Conservation (phyloP, 2,888 invertebrate genomes). For the Amiota communis region DNA sequence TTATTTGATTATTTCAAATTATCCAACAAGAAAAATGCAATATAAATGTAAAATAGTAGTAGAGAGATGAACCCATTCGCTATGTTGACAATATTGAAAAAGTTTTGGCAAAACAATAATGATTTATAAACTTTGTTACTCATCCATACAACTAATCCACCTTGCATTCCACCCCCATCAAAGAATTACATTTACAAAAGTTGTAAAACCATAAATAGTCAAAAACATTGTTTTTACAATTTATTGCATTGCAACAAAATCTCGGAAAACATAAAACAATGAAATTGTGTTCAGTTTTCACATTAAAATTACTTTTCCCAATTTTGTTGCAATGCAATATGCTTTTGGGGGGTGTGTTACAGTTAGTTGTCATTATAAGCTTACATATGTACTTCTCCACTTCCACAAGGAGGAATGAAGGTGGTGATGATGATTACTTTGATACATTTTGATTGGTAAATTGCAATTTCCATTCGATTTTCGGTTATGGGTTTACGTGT, state of each 20-base stretch:
- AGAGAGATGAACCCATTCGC: too few relatives aligned
- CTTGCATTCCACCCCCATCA: background rate
- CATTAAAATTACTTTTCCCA: conserved; percentile 47
- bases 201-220: background rate
- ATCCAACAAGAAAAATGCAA: background rate
- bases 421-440: too few relatives aligned
- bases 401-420: background rate
- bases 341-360: background rate
- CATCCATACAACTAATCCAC: too few relatives aligned
- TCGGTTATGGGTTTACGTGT: conserved; percentile 6
- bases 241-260: conserved; percentile 42
- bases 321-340: conserved; percentile 17
- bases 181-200: background rate
- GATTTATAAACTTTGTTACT: background rate
- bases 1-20: background rate
- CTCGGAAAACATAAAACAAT: conserved; percentile 24
- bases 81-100: background rate
- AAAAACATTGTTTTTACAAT: conserved; percentile 30
- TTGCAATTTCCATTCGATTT: conserved; percentile 50
- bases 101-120: background rate
- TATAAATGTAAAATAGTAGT: too few relatives aligned
- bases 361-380: background rate
- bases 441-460: too few relatives aligned
- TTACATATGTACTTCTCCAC: background rate
- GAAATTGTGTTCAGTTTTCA: background rate